Base-by-base conservation (phyloP, 2,888 invertebrate species). In the Congeria kusceri region DNA sequence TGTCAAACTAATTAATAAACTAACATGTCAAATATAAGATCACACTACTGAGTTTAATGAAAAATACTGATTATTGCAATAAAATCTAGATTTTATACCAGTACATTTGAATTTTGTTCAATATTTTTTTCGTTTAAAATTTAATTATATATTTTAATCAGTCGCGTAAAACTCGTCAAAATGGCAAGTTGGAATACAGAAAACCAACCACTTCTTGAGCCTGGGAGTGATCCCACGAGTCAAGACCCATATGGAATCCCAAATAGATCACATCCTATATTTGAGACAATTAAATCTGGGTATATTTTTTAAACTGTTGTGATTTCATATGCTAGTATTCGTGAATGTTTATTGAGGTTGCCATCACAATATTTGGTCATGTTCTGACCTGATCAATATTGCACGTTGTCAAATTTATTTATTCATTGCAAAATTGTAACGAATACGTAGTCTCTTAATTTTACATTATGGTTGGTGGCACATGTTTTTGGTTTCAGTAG, bases 261-360 rank as follows among this genome's bases (percentile, higher is more conserved):
- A 15, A 46, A 63, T 5, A 85, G 86, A 76, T 80, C 78, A 28
- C 88, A 88, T 74, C 87, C 84, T 90, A 94, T 97, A 80, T 97
- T 97, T 91, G 97, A 97, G 92, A 95, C 97, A 44, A 96, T 98
- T 53, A 96, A 97, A 92, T 96, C 96, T 25, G 97, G 97, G 97
- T 96, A 93, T 94, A 94, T 39, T 88, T 67, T 47, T 32, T 3
- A 18, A 15, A 46, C 32, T 25, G 23, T 65, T 3, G 56, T 23
- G 53, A 53, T 53, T 2, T 13, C 4, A n/a, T 47, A 13, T 46
- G 63, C 5, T 23, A 23, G 0, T 13, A n/a, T 4, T 46, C 0
- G 25, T 39, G 62, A 49, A 25, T 53, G 53, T 53, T 53, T 53
- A 53, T 11, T 1, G 25, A 20, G 25, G 53, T 53, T 53, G 53